Percentiles rank a stretch among this genome's conserved stretches.
Conservation (phyloP, 92 coral and sea anemone genomes). For the Zoanthus gigantus region DNA sequence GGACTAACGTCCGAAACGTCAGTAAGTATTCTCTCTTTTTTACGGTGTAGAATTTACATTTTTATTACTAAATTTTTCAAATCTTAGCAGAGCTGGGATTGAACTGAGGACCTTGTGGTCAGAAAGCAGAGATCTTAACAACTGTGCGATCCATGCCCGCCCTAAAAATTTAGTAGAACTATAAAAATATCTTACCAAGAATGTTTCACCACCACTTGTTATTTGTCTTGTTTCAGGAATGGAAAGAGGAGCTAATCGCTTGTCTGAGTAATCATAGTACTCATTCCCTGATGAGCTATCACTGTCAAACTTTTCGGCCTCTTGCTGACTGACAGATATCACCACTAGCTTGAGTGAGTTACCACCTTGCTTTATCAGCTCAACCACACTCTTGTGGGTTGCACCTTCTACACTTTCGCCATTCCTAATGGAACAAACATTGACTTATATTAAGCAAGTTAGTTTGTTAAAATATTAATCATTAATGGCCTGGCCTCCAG, state of each 20-base stretch:
- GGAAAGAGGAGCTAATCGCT: slow-evolving; percentile 74
- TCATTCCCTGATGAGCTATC: slow-evolving; percentile 94
- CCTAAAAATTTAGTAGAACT: no score
- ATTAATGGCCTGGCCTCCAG: no score
- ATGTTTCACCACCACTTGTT: slow-evolving; percentile 80
- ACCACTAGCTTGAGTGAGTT: slow-evolving; percentile 82
- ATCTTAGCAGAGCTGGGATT: no score
- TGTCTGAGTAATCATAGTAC: slow-evolving; percentile 93
- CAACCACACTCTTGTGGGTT: slow-evolving; percentile 96
- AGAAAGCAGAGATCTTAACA: no score
- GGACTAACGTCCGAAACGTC: no score
- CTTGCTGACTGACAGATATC: slow-evolving; percentile 85
- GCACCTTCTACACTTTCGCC: slow-evolving; percentile 98
- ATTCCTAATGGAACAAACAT: slow-evolving; percentile 65
- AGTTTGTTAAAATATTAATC: no score
- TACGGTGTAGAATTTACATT: no score
- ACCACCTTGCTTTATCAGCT: slow-evolving; percentile 87
- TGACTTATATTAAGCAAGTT: neutral
- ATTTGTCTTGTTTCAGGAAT: slow-evolving; percentile 97
- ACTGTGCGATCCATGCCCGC: no score
- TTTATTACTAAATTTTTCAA: no score
- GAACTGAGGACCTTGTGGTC: no score
- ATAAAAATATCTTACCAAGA: slow-evolving; percentile 67
- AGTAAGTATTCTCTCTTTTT: no score
- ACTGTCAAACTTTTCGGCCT: slow-evolving; percentile 91